Percentiles rank a stretch among this genome's conserved stretches.
These are phyloP conservation scores for Drosophila fulvimacula DNA, from an alignment of 2,888 invertebrate species.

Conservation along the genomic window DNA sequence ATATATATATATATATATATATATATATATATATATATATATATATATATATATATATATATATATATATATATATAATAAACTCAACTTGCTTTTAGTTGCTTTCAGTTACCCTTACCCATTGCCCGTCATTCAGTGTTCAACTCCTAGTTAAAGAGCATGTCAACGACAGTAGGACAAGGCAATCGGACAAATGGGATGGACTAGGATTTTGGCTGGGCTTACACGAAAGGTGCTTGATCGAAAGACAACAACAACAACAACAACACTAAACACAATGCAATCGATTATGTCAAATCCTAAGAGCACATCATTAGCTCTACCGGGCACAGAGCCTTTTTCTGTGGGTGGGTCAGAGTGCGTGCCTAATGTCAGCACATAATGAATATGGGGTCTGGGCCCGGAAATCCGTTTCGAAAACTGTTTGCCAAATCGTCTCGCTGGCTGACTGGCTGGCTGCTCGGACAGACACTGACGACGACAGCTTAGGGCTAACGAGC, in stretches of 20 bases:
- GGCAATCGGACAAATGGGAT: constrained; percentile 16
- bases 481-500: constrained; percentile 27
- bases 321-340: constrained; percentile 21
- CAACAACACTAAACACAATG: constrained; percentile 39
- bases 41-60: too few relatives aligned
- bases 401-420: constrained; percentile 53
- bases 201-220: constrained; percentile 28
- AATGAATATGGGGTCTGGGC: constrained; percentile 56
- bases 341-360: constrained; percentile 21
- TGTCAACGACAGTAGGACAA: constrained; percentile 10
- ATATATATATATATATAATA: not conserved
- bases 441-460: constrained; percentile 11
- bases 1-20: too few relatives aligned
- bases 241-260: constrained; percentile 46
- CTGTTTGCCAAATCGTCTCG: constrained; percentile 49
- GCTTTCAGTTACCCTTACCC: not conserved
- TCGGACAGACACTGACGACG: not conserved
- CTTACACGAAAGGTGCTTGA: constrained; percentile 49
- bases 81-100: not conserved
- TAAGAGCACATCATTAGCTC: constrained; percentile 61
- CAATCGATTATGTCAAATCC: constrained; percentile 67
- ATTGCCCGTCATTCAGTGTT: not conserved
- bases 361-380: constrained; percentile 61
- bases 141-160: constrained; percentile 7
- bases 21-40: too few relatives aligned